These are phyloP conservation scores for Piscicola geometra DNA, from an alignment of 2,888 invertebrate genomes.

Conservation along the genomic window DNA sequence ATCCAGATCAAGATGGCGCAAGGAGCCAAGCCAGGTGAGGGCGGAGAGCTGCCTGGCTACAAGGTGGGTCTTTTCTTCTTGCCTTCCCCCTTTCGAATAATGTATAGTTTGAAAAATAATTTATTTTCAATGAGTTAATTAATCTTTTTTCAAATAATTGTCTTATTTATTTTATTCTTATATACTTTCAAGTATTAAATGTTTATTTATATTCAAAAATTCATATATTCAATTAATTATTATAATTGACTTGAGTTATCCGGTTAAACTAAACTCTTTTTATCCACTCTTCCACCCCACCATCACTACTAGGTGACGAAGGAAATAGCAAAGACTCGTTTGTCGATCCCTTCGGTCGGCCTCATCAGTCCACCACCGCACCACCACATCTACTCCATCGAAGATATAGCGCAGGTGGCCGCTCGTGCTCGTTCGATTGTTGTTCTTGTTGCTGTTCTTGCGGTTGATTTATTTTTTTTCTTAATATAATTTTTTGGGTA, in stretches of 20 bases:
- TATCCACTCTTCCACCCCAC: too few species aligned
- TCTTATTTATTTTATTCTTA: conserved; percentile 16
- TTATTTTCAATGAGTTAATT: neutral
- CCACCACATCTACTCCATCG: conserved; percentile 99
- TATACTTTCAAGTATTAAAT: neutral
- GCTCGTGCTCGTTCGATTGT: too few species aligned
- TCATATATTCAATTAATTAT: too few species aligned
- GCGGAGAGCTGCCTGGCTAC: conserved; percentile 87
- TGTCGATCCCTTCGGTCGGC: conserved; percentile 93
- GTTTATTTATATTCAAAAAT: neutral
- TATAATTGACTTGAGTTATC: too few species aligned
- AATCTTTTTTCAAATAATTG: neutral
- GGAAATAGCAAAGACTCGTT: conserved; percentile 88
- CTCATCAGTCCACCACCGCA: conserved; percentile 98
- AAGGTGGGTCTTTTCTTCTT: conserved; percentile 62
- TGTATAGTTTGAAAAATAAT: too few species aligned
- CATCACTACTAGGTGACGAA: conserved; percentile 78
- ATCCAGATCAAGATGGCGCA: conserved; percentile 99
- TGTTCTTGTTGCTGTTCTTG: conserved; percentile 5
- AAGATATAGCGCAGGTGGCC: conserved; percentile 91
- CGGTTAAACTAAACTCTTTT: too few species aligned
- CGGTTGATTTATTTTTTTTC: neutral
- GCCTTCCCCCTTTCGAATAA: too few species aligned
- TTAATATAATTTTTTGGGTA: neutral
- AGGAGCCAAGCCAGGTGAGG: conserved; percentile 98